Percentiles rank a stretch among this genome's conserved stretches.
phyloP scores from a whole-genome alignment of 2,113 vertebrate genomes.

The Hystrix brachyura region DNA sequence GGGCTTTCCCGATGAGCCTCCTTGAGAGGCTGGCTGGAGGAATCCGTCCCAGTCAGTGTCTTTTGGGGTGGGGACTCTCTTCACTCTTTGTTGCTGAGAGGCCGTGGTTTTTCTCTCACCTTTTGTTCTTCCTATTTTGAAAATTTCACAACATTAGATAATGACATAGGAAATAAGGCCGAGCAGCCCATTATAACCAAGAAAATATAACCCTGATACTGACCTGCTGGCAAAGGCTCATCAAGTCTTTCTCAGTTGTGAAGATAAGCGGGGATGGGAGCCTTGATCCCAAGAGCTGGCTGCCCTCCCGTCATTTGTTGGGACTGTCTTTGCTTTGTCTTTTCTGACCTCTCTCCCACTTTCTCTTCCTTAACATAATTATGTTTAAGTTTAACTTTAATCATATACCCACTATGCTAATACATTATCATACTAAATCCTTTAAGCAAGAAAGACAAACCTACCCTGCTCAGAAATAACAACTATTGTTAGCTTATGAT shows the following conservation, averaged over 20 bases:
- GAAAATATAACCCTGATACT: conserved; percentile 17
- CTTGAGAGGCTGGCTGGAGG: background rate
- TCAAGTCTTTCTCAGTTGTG: background rate
- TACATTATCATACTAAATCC: background rate
- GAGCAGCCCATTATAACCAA: conserved; percentile 33
- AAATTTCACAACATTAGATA: background rate
- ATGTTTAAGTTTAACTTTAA: conserved; percentile 27
- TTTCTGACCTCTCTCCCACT: background rate
- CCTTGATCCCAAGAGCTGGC: background rate
- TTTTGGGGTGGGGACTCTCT: background rate
- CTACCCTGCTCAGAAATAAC: background rate
- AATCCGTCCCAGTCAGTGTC: background rate
- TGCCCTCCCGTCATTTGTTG: too few species aligned
- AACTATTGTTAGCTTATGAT: background rate
- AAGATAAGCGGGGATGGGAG: background rate
- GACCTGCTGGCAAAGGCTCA: background rate
- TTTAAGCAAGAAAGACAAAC: background rate
- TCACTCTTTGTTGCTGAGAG: background rate
- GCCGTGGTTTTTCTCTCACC: background rate
- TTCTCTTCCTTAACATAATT: background rate
- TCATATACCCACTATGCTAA: background rate
- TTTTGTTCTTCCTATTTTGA: background rate
- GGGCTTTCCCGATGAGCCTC: background rate
- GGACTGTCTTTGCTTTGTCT: background rate
- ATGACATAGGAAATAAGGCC: background rate